Percentiles rank a stretch among this genome's conserved stretches.
phyloP scores from a whole-genome alignment of 2,888 invertebrate genomes.

The Drosophila longiperda region DNA sequence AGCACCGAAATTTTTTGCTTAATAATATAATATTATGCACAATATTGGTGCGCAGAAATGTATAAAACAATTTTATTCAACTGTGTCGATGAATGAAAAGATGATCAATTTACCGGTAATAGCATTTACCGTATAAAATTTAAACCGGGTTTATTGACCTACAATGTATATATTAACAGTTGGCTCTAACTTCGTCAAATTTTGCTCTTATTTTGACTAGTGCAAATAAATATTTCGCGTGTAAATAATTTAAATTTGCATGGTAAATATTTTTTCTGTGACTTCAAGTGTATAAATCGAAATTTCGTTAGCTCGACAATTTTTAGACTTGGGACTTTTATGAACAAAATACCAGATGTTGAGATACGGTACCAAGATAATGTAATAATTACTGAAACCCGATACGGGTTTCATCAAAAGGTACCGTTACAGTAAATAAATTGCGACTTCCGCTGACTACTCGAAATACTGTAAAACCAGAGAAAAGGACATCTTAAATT shows the following conservation, averaged over 20 bases:
- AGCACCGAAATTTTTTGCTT: too few species aligned
- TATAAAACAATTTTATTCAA: not conserved
- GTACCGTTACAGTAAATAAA: not conserved
- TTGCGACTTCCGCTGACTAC: not conserved
- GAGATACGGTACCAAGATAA: too few species aligned
- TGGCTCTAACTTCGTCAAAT: not conserved
- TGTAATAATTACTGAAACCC: not conserved
- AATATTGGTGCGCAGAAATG: not conserved
- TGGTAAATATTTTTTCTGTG: conserved; percentile 23
- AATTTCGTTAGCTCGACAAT: not conserved
- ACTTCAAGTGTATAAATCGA: not conserved
- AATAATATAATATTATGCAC: not conserved
- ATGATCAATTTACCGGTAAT: not conserved
- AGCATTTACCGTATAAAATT: not conserved
- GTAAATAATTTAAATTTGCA: conserved; percentile 22
- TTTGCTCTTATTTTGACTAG: not conserved
- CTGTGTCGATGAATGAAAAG: not conserved
- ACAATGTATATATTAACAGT: not conserved
- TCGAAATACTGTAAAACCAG: conserved; percentile 4
- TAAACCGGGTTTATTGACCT: not conserved
- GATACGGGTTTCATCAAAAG: conserved; percentile 4
- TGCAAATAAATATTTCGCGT: not conserved
- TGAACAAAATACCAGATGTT: too few species aligned
- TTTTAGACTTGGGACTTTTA: not conserved
- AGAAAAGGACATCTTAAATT: not conserved